Base-by-base conservation (phyloP, 2,113 vertebrate species). In the Alosa alosa region DNA sequence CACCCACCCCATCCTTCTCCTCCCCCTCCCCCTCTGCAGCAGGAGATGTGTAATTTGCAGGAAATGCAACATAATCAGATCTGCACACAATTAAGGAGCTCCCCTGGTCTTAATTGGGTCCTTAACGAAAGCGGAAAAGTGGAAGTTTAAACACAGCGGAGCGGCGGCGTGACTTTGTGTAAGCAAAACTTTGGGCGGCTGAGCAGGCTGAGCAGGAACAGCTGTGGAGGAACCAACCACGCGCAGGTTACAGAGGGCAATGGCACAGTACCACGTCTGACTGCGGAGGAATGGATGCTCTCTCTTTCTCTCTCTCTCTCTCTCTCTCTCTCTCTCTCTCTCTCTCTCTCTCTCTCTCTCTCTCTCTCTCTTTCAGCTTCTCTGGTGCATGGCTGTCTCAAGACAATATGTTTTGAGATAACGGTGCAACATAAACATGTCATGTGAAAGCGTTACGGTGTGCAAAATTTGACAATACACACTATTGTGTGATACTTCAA, bases 21-120 rank as follows among this genome's bases (percentile, higher is more conserved):
- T 6, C 31, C 8, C 25, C 13, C 10, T 25, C 31, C 8, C 25
- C 13, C 10, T 25, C 31, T 72, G 11, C 25, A 31, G 64, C 25
- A 72, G 25, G 64, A 72, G 64, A 36, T 36, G 25, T 72, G 64
- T 81, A 88, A 88, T 68, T 68, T 82, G 46, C 83, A 47, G 22
- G 81, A 90, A 89, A 90, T 83, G 52, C 72, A 86, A 85, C 25
- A 84, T 49, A 90, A 88, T 89, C 86, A 87, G 89, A 68, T 89
- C 90, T 91, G 91, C 81, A 85, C 31, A 81, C 87, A 90, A 91
- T 92, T 89, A 91, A 85, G 87, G 82, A 50, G 83, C 72, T 84
- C 84, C 86, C 45, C 87, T 88, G 90, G 83, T 87, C 83, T 72
- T 85, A 5, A 89, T 88, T 90, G 57, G 86, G 84, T 84, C 86